Evolutionary conservation across 30 jellyfish, hydroid and myxozoan species (phyloP).

Genomic region (Pseudorhiza aurosa): DNA sequence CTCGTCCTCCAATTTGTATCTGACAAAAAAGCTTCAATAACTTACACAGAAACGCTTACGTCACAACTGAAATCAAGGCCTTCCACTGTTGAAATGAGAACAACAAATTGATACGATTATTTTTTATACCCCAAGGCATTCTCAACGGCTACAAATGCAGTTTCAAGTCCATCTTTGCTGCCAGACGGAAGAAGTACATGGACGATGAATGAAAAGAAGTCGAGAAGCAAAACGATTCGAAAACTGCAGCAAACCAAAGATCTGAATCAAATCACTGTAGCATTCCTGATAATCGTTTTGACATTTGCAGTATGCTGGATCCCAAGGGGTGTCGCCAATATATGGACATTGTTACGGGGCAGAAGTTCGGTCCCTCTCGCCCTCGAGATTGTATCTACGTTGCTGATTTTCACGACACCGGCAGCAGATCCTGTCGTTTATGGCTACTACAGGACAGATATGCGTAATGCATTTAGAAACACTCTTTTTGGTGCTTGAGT

Average conservation of each 20-base stretch:
- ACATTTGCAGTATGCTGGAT: slow-evolving; percentile 48
- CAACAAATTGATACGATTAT: too few species aligned
- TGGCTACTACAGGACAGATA: slow-evolving; percentile 55
- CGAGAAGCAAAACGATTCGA: neutral
- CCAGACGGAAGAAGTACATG: too few species aligned
- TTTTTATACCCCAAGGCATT: too few species aligned
- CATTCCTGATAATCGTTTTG: slow-evolving; percentile 34
- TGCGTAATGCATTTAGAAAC: slow-evolving; percentile 30
- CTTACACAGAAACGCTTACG: too few species aligned
- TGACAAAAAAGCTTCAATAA: too few species aligned
- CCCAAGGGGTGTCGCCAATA: slow-evolving; percentile 67
- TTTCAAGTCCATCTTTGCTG: too few species aligned
- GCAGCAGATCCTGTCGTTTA: slow-evolving; percentile 55
- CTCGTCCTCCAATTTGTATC: too few species aligned
- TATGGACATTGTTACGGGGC: slow-evolving; percentile 39
- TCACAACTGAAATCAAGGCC: too few species aligned
- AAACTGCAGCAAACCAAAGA: neutral
- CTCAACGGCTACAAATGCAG: too few species aligned
- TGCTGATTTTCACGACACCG: slow-evolving; percentile 37
- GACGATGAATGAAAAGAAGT: neutral
- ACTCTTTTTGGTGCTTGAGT: neutral
- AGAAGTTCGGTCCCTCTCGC: slow-evolving; percentile 36
- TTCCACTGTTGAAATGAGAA: too few species aligned
- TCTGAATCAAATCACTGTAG: slow-evolving; percentile 45
- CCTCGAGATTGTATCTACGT: slow-evolving; percentile 36